Evolutionary conservation across 2,888 invertebrate species (phyloP), one percentile per base, ranked within the genome.

Genomic region (Altica lythri): DNA sequence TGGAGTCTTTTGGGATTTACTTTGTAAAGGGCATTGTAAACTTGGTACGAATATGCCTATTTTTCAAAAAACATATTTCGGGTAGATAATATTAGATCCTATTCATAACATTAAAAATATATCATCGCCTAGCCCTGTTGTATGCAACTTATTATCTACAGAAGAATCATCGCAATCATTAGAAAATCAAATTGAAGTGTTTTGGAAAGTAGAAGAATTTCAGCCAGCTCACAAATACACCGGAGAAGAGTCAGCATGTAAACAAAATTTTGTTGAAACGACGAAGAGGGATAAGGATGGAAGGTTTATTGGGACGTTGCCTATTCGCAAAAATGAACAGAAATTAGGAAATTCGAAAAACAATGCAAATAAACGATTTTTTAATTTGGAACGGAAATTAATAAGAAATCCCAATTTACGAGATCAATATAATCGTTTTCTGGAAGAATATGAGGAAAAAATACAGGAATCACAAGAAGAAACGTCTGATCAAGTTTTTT

Each of bases 241-340:
- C 2, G 4, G 19, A 5, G 59, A 57, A 37, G 53, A 59, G 30
- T 4, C 4, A 2, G 22, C 51, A 10, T 54, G 54, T 22, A 51
- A 57, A 25, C 17, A 46, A 10, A 40, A 49, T 34, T 57, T 57
- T 29, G 14, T 19, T 8, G 16, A 52, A 13, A 58, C 40, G 19
- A n/a, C 16, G 13, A 5, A 18, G 18, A 14, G 51, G 6, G 13
- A 37, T 18, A 8, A 12, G 19, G 13, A 42, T 27, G 59, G 55
- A 2, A 30, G 50, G 18, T 61, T 60, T 34, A 8, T 40, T 1
- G 57, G 54, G 4, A 27, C 18, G n/a, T 29, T 61, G 8, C 59
- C 55, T n/a, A 34, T 60, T 13, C 25, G 16, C 6, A 13, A 42
- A 6, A 22, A 42, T 19, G 6, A 18, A 2, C 2, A 1, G 12